Conservation (phyloP, 2,888 invertebrate species). For the Cordylochernes scorpioides region DNA sequence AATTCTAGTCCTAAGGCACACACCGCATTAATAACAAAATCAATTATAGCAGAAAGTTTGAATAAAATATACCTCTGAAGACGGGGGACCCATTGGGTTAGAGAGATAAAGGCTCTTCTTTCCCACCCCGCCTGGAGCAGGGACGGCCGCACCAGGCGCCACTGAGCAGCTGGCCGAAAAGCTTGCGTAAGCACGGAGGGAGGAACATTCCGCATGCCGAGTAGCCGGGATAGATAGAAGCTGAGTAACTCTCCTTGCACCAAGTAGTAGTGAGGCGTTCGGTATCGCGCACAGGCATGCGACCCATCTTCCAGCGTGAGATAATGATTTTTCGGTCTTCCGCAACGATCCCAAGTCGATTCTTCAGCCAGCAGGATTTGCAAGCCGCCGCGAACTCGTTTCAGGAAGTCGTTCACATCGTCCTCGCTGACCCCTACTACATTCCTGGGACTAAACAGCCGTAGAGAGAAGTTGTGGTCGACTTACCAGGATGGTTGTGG, state of each 20-base stretch:
- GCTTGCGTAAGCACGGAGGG: slow-evolving; percentile 17
- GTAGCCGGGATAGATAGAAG: slow-evolving; percentile 19
- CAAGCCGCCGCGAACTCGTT: too few relatives aligned
- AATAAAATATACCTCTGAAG: slow-evolving; percentile 10
- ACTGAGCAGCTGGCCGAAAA: slow-evolving; percentile 15
- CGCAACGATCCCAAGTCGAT: slow-evolving; percentile 21
- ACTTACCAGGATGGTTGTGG: too few relatives aligned
- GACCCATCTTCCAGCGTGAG: slow-evolving; percentile 17
- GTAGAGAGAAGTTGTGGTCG: too few relatives aligned
- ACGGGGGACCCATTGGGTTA: slow-evolving; percentile 20
- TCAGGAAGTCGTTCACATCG: too few relatives aligned
- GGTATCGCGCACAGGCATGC: slow-evolving; percentile 19
- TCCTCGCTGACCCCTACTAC: too few relatives aligned
- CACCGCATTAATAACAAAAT: background rate
- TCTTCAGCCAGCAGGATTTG: slow-evolving; percentile 11
- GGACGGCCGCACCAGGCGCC: slow-evolving; percentile 8
- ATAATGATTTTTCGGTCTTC: slow-evolving; percentile 20
- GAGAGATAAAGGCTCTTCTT: slow-evolving; percentile 18
- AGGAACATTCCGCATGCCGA: slow-evolving; percentile 20
- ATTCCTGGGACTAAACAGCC: too few relatives aligned
- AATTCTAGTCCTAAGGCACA: slow-evolving; percentile 14
- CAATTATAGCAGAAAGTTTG: background rate
- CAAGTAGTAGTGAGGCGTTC: slow-evolving; percentile 18
- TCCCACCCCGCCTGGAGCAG: slow-evolving; percentile 17
- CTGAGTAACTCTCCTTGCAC: slow-evolving; percentile 20